Percentiles rank a stretch among this genome's conserved stretches.
phyloP scores from a whole-genome alignment of 2,888 invertebrate species.

The Cyaniris semiargus region DNA sequence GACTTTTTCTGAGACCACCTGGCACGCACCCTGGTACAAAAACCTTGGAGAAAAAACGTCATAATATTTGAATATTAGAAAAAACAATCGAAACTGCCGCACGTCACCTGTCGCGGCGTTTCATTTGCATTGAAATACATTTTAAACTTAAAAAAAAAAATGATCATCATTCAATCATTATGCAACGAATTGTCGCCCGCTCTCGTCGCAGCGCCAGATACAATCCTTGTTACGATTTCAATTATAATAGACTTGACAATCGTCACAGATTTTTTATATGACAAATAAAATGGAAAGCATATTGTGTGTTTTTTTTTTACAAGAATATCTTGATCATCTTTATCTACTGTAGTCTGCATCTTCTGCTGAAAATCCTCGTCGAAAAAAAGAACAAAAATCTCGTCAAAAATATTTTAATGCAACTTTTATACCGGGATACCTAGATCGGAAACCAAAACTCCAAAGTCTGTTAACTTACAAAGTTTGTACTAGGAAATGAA shows the following conservation, averaged over 20 bases:
- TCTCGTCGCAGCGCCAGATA: conserved; percentile 32
- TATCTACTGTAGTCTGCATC: background rate
- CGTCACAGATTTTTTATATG: background rate
- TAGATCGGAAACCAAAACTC: background rate
- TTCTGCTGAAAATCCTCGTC: background rate
- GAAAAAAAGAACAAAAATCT: too few relatives aligned
- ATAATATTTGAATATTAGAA: conserved; percentile 80
- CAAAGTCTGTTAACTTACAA: too few relatives aligned
- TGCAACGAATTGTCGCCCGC: conserved; percentile 37
- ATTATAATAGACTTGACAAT: background rate
- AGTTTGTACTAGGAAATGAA: background rate
- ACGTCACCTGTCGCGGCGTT: conserved; percentile 77
- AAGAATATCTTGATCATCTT: background rate
- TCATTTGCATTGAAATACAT: conserved; percentile 76
- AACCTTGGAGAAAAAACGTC: conserved; percentile 66
- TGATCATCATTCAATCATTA: conserved; percentile 46
- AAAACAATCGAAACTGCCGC: conserved; percentile 79
- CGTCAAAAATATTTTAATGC: too few relatives aligned
- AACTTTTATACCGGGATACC: too few relatives aligned
- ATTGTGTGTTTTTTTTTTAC: background rate
- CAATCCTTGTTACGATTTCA: conserved; percentile 12
- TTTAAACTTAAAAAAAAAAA: conserved; percentile 37
- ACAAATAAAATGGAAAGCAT: conserved; percentile 10
- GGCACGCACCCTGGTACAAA: conserved; percentile 76
- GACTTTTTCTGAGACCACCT: conserved; percentile 73